phyloP scores from a whole-genome alignment of 2,113 vertebrate genomes.

The Hippocampus guttulatus region DNA sequence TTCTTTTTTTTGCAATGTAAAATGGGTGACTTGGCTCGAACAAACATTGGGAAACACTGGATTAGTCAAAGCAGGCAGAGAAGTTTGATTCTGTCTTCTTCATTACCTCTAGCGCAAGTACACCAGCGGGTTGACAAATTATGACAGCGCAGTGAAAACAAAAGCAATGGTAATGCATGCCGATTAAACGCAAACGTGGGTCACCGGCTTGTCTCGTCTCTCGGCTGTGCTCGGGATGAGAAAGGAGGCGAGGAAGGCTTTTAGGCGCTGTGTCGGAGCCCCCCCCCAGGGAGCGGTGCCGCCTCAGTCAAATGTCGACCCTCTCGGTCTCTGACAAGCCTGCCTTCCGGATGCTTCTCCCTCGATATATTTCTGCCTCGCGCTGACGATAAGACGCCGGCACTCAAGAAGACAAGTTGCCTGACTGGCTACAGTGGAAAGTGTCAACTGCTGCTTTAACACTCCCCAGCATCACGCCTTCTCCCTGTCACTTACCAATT shows the following conservation, averaged over 20 bases:
- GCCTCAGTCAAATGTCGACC: constrained; percentile 38
- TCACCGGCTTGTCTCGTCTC: not conserved
- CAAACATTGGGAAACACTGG: too few relatives aligned
- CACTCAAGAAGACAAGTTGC: constrained; percentile 40
- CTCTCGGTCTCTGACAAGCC: constrained; percentile 58
- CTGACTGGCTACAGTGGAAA: constrained; percentile 30
- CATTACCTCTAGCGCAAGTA: not conserved
- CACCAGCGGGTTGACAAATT: constrained; percentile 3
- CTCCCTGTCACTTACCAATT: constrained; percentile 7
- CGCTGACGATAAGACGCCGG: constrained; percentile 35
- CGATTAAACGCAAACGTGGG: not conserved
- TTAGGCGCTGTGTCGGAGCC: constrained; percentile 44
- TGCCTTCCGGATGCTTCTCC: constrained; percentile 45
- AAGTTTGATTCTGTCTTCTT: not conserved
- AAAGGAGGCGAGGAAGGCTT: constrained; percentile 57
- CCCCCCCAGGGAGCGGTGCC: constrained; percentile 34
- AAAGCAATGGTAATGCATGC: not conserved
- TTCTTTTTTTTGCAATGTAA: too few relatives aligned
- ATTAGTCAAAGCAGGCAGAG: not conserved
- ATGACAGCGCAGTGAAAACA: constrained; percentile 2
- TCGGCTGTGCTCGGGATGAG: constrained; percentile 14
- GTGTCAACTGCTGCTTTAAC: constrained; percentile 36
- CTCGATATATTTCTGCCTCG: constrained; percentile 49
- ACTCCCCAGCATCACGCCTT: constrained; percentile 13
- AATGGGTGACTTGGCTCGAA: too few relatives aligned